Conservation (phyloP, 1,140 invertebrate species). For the Zaprionus lachaisei region DNA sequence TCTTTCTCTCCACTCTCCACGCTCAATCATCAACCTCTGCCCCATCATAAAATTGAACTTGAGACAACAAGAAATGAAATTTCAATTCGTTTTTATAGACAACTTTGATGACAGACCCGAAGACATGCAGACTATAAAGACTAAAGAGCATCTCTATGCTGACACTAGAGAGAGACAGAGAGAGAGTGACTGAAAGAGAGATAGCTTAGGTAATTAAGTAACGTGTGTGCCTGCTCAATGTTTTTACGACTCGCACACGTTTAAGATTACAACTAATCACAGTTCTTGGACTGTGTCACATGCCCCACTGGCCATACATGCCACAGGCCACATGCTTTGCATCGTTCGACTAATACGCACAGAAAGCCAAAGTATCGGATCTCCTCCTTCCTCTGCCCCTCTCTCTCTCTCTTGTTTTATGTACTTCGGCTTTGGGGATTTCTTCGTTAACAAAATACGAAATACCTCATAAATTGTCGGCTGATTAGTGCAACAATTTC, state of each 20-base stretch:
- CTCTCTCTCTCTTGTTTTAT: slow-evolving; percentile 42
- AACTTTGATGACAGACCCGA: neutral
- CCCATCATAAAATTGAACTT: neutral
- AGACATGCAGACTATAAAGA: neutral
- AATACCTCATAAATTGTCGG: slow-evolving; percentile 73
- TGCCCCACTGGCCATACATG: neutral
- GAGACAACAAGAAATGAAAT: neutral
- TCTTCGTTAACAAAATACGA: slow-evolving; percentile 62
- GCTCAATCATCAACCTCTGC: neutral
- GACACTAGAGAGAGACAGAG: neutral
- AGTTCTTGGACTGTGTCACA: slow-evolving; percentile 21
- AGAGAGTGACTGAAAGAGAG: neutral
- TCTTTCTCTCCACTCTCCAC: neutral
- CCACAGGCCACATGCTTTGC: slow-evolving; percentile 62
- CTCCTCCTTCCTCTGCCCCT: neutral
- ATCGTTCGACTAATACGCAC: slow-evolving; percentile 68
- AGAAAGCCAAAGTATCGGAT: neutral
- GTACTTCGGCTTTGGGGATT: slow-evolving; percentile 28
- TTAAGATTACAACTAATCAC: slow-evolving; percentile 75
- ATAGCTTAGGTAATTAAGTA: slow-evolving; percentile 20
- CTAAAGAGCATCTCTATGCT: neutral
- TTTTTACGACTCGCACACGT: slow-evolving; percentile 61
- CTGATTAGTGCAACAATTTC: slow-evolving; percentile 78
- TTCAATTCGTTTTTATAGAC: neutral
- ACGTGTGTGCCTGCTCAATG: slow-evolving; percentile 18